Evolutionary conservation across 2,113 vertebrate species (phyloP).

Genomic region (Boulengeromyrus knoepffleri): DNA sequence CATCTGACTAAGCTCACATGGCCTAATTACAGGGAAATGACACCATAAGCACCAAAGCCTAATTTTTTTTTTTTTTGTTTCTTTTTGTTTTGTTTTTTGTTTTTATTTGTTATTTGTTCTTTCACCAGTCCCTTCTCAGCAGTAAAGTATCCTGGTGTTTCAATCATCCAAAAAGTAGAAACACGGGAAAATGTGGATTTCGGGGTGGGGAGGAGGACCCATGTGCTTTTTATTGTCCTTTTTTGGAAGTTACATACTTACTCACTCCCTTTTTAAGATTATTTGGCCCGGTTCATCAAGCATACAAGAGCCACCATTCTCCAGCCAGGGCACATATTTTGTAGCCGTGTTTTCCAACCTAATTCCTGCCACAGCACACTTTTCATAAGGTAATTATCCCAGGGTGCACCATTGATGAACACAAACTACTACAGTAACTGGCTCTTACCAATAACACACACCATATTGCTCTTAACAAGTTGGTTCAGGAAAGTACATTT

Average conservation of each 20-base stretch:
- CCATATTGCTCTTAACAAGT: neutral
- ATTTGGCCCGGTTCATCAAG: neutral
- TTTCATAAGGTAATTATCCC: neutral
- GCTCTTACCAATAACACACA: neutral
- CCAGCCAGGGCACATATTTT: neutral
- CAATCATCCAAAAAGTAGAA: neutral
- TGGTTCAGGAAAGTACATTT: neutral
- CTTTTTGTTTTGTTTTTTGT: neutral
- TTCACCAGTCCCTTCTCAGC: too few species aligned
- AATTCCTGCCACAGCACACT: neutral
- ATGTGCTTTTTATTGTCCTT: neutral
- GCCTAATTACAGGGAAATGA: constrained; percentile 6
- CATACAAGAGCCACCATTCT: neutral
- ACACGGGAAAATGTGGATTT: neutral
- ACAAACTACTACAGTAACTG: neutral
- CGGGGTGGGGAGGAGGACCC: neutral
- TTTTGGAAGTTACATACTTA: neutral
- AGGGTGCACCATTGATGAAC: neutral
- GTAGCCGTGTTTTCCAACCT: neutral
- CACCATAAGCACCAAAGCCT: neutral
- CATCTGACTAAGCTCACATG: neutral
- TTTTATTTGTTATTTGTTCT: neutral
- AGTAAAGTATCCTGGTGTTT: neutral
- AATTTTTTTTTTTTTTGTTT: neutral
- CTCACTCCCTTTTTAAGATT: neutral